phyloP scores from a whole-genome alignment of 2,113 vertebrate genomes.

The Chaetodon auriga region DNA sequence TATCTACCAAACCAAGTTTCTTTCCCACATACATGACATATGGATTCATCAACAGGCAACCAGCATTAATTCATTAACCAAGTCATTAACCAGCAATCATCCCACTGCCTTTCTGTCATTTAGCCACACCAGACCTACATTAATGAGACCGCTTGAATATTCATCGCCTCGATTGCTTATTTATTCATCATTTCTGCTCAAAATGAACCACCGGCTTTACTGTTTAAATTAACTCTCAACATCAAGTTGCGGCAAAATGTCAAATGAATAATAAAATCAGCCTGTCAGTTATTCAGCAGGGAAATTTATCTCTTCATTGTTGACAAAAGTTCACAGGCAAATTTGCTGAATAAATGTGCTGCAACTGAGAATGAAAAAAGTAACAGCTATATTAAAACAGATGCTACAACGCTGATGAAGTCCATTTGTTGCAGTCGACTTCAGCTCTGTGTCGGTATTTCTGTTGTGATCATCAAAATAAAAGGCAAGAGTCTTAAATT shows the following conservation, averaged over 20 bases:
- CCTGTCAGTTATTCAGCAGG: conserved; percentile 29
- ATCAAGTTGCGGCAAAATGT: conserved; percentile 38
- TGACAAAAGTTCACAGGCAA: conserved; percentile 7
- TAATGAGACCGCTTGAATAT: conserved; percentile 48
- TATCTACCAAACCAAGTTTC: conserved; percentile 15
- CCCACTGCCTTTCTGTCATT: conserved; percentile 6
- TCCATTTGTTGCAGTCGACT: conserved; percentile 12
- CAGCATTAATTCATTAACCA: conserved; percentile 28
- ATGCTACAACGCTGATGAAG: conserved; percentile 11
- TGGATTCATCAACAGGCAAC: conserved; percentile 25
- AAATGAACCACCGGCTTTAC: conserved; percentile 31
- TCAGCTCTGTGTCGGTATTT: conserved; percentile 47
- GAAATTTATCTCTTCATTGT: conserved; percentile 31
- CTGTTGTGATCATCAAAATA: conserved; percentile 61
- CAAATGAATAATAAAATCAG: conserved; percentile 54
- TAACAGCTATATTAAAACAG: conserved; percentile 14
- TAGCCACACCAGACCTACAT: conserved; percentile 14
- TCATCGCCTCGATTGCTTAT: conserved; percentile 54
- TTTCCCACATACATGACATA: conserved; percentile 4
- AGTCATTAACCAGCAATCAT: conserved; percentile 10
- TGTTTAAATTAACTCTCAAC: conserved; percentile 41
- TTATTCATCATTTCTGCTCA: conserved; percentile 40
- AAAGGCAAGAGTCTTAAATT: conserved; percentile 32
- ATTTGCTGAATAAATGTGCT: conserved; percentile 31
- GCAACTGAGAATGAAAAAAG: conserved; percentile 24